Evolutionary conservation across 1,140 invertebrate species (phyloP), one percentile per base, ranked within the genome.

Genomic region (Eupristina koningsbergeri): DNA sequence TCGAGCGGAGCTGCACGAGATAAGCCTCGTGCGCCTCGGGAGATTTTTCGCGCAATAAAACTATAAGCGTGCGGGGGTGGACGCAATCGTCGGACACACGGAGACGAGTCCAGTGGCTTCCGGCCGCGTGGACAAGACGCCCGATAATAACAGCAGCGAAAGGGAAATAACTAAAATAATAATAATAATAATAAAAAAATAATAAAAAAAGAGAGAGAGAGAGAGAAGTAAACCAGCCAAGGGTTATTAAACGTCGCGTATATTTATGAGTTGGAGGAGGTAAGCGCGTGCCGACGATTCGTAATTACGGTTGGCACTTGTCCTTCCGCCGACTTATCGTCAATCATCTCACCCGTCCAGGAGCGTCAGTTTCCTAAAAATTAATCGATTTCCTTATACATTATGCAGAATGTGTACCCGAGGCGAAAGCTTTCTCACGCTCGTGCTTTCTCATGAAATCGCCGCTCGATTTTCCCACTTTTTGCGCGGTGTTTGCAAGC

Each of bases 211-310:
- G 11, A 45, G 11, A 45, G 11, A 45, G 11, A 45, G 11, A 45
- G 41, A 71, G 1, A 39, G 15, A 64, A 67, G 1, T 19, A 34
- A 67, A 67, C 3, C 22, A n/a, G n/a, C n/a, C 84, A 71, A 85
- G 88, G 88, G 89, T 89, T 87, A 67, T 67, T 69, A 87, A 89
- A 86, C 84, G 85, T 84, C 81, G 82, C 85, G 84, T 74, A 69
- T 85, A 84, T 69, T 50, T 41, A 41, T 26, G 71, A 26, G 75
- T 47, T 53, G 36, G 36, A 83, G 77, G 82, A 76, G 50, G 58
- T 74, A 81, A 89, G 87, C 91, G 89, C 89, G 89, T 92, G 91
- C 84, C 89, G 85, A 85, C 80, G 86, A 88, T 86, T 86, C 76
- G 87, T 89, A 90, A 90, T 90, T 89, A 85, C 86, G 84, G 84